Conservation (phyloP, 2,113 vertebrate genomes). For the Thryonomys swinderianus region DNA sequence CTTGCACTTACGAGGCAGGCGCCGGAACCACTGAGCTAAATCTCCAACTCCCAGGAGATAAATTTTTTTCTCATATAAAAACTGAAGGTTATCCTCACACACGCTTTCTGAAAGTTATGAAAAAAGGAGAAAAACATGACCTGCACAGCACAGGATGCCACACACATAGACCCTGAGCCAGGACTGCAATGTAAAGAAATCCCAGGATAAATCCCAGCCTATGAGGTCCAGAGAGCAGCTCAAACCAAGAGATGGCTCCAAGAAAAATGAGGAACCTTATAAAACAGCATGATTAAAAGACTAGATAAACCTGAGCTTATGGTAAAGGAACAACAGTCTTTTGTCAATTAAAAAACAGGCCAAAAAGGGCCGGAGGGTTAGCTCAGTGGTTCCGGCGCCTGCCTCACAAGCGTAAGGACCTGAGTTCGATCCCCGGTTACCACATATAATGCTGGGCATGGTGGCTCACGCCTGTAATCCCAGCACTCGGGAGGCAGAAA, state of each 20-base stretch:
- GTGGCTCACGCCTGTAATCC: too few relatives aligned
- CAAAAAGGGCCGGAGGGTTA: too few relatives aligned
- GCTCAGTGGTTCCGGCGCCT: too few relatives aligned
- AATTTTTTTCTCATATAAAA: slow-evolving; percentile 29
- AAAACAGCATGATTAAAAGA: not conserved
- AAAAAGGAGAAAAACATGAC: not conserved
- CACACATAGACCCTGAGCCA: not conserved
- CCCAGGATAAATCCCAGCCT: not conserved
- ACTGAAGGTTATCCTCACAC: not conserved
- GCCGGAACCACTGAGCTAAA: too few relatives aligned
- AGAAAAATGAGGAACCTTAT: not conserved
- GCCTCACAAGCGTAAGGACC: too few relatives aligned
- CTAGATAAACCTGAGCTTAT: not conserved
- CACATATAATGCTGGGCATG: too few relatives aligned
- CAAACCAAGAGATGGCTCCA: not conserved
- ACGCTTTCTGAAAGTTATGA: not conserved
- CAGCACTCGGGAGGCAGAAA: too few relatives aligned
- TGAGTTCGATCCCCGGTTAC: too few relatives aligned
- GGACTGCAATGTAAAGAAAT: not conserved
- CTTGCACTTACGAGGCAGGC: too few relatives aligned
- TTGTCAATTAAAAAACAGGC: not conserved
- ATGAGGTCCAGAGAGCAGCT: not conserved
- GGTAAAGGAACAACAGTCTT: not conserved
- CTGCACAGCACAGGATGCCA: not conserved
- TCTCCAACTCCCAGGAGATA: too few relatives aligned